Evolutionary conservation across 2,888 invertebrate genomes (phyloP).

Genomic region (Corbicula japonica): DNA sequence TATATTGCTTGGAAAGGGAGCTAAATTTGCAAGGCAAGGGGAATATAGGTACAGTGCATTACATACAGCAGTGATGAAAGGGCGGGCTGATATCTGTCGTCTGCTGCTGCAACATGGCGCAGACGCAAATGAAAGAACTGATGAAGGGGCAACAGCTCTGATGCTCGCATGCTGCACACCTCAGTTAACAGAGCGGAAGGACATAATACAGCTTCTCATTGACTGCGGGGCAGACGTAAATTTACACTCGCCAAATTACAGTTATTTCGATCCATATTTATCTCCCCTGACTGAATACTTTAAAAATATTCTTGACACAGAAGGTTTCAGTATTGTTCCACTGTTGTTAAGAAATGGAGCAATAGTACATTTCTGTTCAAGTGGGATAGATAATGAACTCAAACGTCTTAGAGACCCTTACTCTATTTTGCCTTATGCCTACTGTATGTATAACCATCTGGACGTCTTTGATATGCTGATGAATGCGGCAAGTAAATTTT

Average conservation of each 20-base stretch:
- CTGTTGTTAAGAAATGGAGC: constrained; percentile 93
- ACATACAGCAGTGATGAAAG: constrained; percentile 92
- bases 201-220: constrained; percentile 80
- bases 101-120: constrained; percentile 87
- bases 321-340: constrained; percentile 90
- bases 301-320: constrained; percentile 89
- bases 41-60: constrained; percentile 92
- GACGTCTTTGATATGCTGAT: constrained; percentile 90
- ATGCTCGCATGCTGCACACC: constrained; percentile 86
- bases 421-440: constrained; percentile 93
- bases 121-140: constrained; percentile 86
- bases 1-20: constrained; percentile 93
- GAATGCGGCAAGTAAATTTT: constrained; percentile 92
- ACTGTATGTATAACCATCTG: constrained; percentile 89
- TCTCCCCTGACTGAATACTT: constrained; percentile 94
- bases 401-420: constrained; percentile 89
- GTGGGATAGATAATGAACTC: constrained; percentile 84
- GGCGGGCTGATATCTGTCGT: constrained; percentile 81
- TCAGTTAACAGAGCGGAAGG: constrained; percentile 76
- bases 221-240: constrained; percentile 82
- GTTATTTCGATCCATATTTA: constrained; percentile 89
- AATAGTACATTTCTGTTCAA: constrained; percentile 87
- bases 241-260: constrained; percentile 88
- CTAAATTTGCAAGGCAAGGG: constrained; percentile 89
- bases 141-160: constrained; percentile 85